These are phyloP conservation scores for Mastomys natalensis DNA, from an alignment of 2,113 vertebrate species.

Conservation along the genomic window DNA sequence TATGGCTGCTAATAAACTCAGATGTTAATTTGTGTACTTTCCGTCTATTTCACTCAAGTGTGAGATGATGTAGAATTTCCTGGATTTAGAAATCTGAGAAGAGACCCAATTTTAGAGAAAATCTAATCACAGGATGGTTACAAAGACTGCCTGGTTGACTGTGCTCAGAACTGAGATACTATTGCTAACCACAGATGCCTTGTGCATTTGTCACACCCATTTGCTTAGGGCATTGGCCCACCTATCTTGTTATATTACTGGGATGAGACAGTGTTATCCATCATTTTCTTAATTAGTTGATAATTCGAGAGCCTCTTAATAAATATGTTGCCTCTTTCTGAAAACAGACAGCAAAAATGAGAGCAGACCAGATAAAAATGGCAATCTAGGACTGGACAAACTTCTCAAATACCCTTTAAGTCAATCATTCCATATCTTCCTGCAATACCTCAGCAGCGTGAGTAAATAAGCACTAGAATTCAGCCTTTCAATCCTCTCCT, in stretches of 20 bases:
- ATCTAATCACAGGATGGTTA: slow-evolving; percentile 49
- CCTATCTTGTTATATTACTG: slow-evolving; percentile 47
- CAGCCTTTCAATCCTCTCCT: neutral
- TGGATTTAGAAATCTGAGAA: slow-evolving; percentile 54
- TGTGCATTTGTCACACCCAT: slow-evolving; percentile 32
- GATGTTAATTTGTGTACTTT: slow-evolving; percentile 65
- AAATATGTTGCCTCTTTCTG: slow-evolving; percentile 27
- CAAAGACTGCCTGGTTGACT: slow-evolving; percentile 20
- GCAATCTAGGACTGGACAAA: neutral
- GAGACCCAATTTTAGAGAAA: slow-evolving; percentile 52
- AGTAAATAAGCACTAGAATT: neutral
- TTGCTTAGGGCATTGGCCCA: slow-evolving; percentile 53
- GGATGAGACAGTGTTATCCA: slow-evolving; percentile 55
- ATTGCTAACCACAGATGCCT: slow-evolving; percentile 28
- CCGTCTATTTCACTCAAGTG: slow-evolving; percentile 43
- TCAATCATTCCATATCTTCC: neutral
- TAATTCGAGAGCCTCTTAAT: slow-evolving; percentile 67
- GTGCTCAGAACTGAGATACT: slow-evolving; percentile 14
- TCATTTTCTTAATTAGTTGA: slow-evolving; percentile 70
- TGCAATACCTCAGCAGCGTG: neutral
- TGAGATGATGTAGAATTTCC: slow-evolving; percentile 62
- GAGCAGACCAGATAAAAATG: slow-evolving; percentile 3
- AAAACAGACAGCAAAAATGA: neutral
- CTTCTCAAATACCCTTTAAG: neutral
- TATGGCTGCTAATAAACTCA: slow-evolving; percentile 61